Conservation (phyloP, 2,888 invertebrate species). For the Epinotia demarniana region DNA sequence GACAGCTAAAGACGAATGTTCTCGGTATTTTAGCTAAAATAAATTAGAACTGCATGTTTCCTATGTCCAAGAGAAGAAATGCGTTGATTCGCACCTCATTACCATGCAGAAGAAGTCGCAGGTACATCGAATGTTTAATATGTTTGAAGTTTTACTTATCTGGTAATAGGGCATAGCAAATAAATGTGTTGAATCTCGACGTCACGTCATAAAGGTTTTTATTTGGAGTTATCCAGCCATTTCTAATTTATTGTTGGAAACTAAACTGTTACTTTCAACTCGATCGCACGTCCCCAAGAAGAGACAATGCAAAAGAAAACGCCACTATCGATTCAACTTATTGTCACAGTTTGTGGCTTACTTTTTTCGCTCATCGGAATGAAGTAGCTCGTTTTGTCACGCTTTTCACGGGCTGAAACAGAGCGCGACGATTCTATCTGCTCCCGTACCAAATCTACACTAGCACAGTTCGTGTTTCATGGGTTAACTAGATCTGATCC, state of each 20-base stretch:
- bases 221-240: background rate
- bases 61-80: too few species aligned
- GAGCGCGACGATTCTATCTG: constrained; percentile 74
- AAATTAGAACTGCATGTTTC: too few species aligned
- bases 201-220: background rate
- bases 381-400: constrained; percentile 67
- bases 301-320: constrained; percentile 42
- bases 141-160: too few species aligned
- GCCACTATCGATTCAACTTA: constrained; percentile 33
- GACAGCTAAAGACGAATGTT: too few species aligned
- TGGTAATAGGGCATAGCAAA: too few species aligned
- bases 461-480: constrained; percentile 44
- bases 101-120: too few species aligned
- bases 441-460: constrained; percentile 43
- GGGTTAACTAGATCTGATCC: constrained; percentile 37
- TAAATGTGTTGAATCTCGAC: background rate
- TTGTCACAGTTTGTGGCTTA: constrained; percentile 40
- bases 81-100: too few species aligned
- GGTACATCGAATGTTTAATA: too few species aligned
- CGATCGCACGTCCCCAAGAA: constrained; percentile 24
- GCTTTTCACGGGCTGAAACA: constrained; percentile 74
- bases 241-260: constrained; percentile 37
- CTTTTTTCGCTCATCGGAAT: constrained; percentile 50
- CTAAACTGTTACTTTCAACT: constrained; percentile 29
- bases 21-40: too few species aligned